Percentiles rank a stretch among this genome's conserved stretches.
Conservation (phyloP, 2,113 vertebrate genomes). For the Micromys minutus region DNA sequence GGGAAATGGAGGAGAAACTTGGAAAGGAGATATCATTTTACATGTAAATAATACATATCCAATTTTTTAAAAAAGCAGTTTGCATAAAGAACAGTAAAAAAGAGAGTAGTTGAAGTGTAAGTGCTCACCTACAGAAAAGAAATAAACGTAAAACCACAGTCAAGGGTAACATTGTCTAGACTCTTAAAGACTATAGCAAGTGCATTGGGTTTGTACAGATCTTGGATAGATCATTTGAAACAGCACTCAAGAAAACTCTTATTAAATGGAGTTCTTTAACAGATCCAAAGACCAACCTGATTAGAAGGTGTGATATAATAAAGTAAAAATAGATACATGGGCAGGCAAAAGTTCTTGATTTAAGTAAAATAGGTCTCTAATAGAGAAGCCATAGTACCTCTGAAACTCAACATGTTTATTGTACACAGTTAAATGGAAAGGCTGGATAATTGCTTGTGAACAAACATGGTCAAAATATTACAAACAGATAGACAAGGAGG, state of each 20-base stretch:
- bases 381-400: neutral
- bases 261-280: neutral
- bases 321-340: too few species aligned
- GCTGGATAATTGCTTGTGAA: neutral
- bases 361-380: neutral
- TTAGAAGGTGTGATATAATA: neutral
- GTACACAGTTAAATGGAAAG: neutral
- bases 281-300: neutral
- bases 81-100: neutral
- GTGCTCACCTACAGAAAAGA: neutral
- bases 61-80: too few species aligned
- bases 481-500: neutral
- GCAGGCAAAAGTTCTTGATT: neutral
- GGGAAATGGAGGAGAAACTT: too few species aligned
- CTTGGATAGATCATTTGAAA: neutral
- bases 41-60: too few species aligned
- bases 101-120: neutral
- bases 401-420: neutral
- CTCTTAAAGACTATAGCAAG: neutral
- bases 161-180: neutral
- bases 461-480: neutral
- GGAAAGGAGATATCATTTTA: too few species aligned
- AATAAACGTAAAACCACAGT: neutral
- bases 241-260: neutral
- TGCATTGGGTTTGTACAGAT: neutral